Conservation (phyloP, 2,888 invertebrate species). For the Latrodectus elegans region DNA sequence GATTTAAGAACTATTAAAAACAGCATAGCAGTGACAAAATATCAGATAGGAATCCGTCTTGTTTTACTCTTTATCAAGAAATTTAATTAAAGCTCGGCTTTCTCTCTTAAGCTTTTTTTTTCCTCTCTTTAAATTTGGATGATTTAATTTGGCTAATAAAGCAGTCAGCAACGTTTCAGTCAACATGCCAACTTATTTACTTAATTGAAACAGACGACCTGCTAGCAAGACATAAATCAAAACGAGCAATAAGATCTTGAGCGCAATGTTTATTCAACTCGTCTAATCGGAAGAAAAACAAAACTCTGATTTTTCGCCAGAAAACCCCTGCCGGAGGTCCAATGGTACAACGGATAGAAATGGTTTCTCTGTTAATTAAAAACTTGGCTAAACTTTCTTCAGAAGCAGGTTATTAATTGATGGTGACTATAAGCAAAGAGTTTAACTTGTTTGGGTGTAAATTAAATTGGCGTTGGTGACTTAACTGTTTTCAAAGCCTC, state of each 20-base stretch:
- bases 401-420: conserved; percentile 33
- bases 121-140: conserved; percentile 33
- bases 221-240: conserved; percentile 62
- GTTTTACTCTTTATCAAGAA: conserved; percentile 50
- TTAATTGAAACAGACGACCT: conserved; percentile 65
- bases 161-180: conserved; percentile 47
- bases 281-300: conserved; percentile 64
- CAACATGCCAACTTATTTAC: conserved; percentile 64
- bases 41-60: conserved; percentile 6
- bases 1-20: conserved; percentile 22
- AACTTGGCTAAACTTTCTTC: conserved; percentile 36
- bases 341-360: conserved; percentile 21
- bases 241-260: conserved; percentile 27
- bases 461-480: conserved; percentile 44
- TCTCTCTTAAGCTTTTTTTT: conserved; percentile 20
- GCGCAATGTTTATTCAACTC: conserved; percentile 38
- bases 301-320: conserved; percentile 43
- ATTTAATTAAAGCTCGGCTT: conserved; percentile 57
- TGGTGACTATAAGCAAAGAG: neutral
- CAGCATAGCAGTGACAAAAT: conserved; percentile 10
- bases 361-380: conserved; percentile 60
- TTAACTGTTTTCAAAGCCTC: neutral
- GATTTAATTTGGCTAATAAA: conserved; percentile 61
- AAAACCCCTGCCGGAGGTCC: neutral
- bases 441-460: conserved; percentile 11